Base-by-base conservation (phyloP, 2,113 vertebrate genomes). In the Gobiocypris rarus region DNA sequence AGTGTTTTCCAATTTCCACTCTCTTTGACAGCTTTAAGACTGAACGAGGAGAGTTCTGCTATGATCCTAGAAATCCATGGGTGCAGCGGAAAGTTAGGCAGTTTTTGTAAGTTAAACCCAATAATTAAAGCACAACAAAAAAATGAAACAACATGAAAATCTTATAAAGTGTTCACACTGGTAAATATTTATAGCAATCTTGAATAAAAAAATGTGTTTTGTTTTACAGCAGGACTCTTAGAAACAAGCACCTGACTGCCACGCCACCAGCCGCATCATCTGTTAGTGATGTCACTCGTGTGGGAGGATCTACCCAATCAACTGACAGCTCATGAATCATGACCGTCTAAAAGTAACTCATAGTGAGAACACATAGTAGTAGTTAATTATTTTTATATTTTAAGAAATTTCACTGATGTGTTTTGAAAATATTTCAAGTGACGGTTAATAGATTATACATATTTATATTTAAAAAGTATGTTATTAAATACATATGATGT, bases 81-180 rank as follows among this genome's bases (percentile, higher is more conserved):
- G 86, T 81, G 59, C 1, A 3, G 45, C 38, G 3, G 50, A 76
- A 75, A 63, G 61, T 75, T 6, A 28, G 0, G 2, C 56, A 80
- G 22, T 17, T 81, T 10, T 1, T 26, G 82, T 86, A 59, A 70
- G 81, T 28, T 69, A 69, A 69, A 69, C n/a, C n/a, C n/a, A n/a
- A n/a, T n/a, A n/a, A n/a, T n/a, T n/a, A n/a, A n/a, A n/a, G n/a
- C n/a, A n/a, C n/a, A n/a, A n/a, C n/a, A n/a, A n/a, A n/a, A n/a
- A n/a, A n/a, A n/a, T n/a, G n/a, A n/a, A n/a, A n/a, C n/a, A n/a
- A n/a, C n/a, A n/a, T n/a, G n/a, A n/a, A n/a, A n/a, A n/a, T n/a
- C n/a, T n/a, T n/a, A n/a, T n/a, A n/a, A n/a, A n/a, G n/a, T n/a
- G n/a, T n/a, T n/a, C n/a, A n/a, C n/a, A n/a, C n/a, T n/a, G n/a